A percentile compares a stretch with the other conserved stretches of the same genome.
Evolutionary conservation across 2,888 invertebrate genomes (phyloP).

Genomic region (Linyphia triangularis): DNA sequence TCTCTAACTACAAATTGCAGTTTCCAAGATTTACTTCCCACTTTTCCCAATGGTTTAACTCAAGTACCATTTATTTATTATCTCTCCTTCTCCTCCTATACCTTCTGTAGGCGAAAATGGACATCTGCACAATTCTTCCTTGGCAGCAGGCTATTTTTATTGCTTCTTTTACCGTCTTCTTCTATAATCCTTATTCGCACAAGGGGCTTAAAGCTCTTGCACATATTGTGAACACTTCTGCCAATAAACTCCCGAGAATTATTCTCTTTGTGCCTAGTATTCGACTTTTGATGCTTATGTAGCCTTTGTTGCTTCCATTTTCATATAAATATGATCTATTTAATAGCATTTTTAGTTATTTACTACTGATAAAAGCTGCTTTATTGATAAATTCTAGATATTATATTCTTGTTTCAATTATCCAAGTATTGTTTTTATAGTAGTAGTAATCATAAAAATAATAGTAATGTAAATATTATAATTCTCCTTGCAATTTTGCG

Average conservation of each 20-base stretch:
- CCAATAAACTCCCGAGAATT: no score
- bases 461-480: no score
- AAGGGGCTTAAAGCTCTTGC: background rate
- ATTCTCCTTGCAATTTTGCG: no score
- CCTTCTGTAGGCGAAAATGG: constrained; percentile 34
- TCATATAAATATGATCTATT: no score
- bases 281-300: background rate
- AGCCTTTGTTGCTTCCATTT: no score
- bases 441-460: no score
- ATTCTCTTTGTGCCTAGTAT: background rate
- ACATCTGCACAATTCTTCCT: constrained; percentile 34
- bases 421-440: no score
- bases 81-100: background rate
- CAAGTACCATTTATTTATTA: constrained; percentile 1
- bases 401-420: no score
- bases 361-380: no score
- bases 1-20: background rate
- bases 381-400: no score
- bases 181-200: background rate
- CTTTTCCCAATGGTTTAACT: background rate
- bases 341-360: no score
- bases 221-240: background rate
- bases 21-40: background rate
- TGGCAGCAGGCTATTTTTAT: background rate
- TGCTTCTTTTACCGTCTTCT: background rate